These are phyloP conservation scores for Orthosia cruda DNA, from an alignment of 2,888 invertebrate genomes.

Conservation along the genomic window DNA sequence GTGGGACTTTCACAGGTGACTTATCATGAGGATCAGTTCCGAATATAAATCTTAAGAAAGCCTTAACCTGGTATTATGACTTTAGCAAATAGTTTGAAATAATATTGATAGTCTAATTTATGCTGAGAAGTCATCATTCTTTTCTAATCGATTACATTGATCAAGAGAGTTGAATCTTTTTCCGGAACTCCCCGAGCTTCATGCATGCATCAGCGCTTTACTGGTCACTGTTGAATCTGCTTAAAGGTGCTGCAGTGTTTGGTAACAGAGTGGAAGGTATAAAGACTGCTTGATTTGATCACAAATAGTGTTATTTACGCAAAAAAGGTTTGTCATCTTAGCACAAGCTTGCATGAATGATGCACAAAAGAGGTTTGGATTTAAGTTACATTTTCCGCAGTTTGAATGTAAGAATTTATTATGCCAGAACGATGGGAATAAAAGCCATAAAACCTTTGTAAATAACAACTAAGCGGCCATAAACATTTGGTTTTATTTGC, in stretches of 20 bases:
- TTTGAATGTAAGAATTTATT: constrained; percentile 23
- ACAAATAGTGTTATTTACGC: background rate
- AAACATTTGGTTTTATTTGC: constrained; percentile 52
- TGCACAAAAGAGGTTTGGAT: constrained; percentile 18
- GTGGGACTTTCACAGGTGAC: constrained; percentile 31
- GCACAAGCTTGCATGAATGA: background rate
- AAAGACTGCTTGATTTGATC: background rate
- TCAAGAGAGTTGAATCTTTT: too few species aligned
- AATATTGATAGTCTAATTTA: background rate
- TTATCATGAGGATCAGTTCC: constrained; percentile 21
- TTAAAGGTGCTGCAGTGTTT: too few species aligned
- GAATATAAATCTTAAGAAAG: background rate
- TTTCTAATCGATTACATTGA: too few species aligned
- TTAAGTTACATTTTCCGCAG: constrained; percentile 8
- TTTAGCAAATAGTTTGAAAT: too few species aligned
- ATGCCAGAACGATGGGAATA: constrained; percentile 52
- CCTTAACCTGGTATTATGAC: background rate
- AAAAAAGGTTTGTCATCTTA: background rate
- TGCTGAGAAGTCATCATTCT: background rate
- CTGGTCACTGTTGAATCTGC: too few species aligned
- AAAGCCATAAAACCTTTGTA: constrained; percentile 51
- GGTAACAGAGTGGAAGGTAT: too few species aligned
- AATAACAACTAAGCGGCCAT: constrained; percentile 45
- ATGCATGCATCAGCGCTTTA: too few species aligned
- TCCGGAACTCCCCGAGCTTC: too few species aligned